Evolutionary conservation across 2,113 vertebrate species (phyloP), one percentile per base, ranked within the genome.

Genomic region (Apteryx owenii): DNA sequence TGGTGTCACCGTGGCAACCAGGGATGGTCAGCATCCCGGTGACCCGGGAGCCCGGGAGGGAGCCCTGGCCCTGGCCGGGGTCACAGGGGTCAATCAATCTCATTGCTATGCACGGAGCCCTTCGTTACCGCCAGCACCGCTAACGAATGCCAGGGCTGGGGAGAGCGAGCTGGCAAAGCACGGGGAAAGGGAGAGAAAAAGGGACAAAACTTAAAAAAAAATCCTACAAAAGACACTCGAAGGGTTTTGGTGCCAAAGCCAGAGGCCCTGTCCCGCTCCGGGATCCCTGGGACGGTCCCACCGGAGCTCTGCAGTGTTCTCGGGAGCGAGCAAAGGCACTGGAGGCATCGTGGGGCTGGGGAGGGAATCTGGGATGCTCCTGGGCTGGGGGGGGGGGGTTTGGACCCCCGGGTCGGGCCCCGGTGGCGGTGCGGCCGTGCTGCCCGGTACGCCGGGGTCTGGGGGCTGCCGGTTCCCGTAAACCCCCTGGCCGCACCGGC

Each of bases 61-160:
- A 97, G 96, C 95, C 96, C 96, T 81, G 95, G 96, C 93, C 91
- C 97, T 85, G 95, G 76, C 93, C 11, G 3, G 85, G 98, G 97
- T 98, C 97, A 94, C 28, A 1, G 22, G 91, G 98, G 98, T 98
- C 97, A 98, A 98, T 97, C 97, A 96, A 97, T 98, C 96, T 97
- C 94, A 98, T 98, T 97, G 91, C 96, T 97, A 98, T 98, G 96
- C 97, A 92, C 93, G 97, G 95, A 72, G 85, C 90, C 81, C 94
- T 93, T 61, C 78, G 3, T 69, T 60, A 60, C 68, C 36, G 36
- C 92, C 82, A 10, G 56, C 18, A 4, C 53, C 5, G 18, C 17
- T 1, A 61, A 65, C 38, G 54, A 93, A 93, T 80, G 72, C 77
- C 88, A 48, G 75, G 64, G 58, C 68, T 29, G 38, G 25, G 26